Percentiles rank a stretch among this genome's conserved stretches.
phyloP scores from a whole-genome alignment of 1,140 invertebrate genomes.

The Drosophila carrolli region DNA sequence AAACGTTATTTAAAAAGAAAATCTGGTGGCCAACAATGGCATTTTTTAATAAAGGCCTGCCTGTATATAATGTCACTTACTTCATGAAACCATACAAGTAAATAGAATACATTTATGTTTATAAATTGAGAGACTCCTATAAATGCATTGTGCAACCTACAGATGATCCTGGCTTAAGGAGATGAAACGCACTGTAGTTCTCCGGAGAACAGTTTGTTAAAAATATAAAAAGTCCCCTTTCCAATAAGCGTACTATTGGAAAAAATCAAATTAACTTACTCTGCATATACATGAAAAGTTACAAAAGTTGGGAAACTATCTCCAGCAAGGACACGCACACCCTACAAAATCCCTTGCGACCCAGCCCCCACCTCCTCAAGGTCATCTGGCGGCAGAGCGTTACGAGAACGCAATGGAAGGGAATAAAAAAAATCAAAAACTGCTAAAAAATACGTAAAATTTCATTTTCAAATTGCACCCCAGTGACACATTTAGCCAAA shows the following conservation, averaged over 20 bases:
- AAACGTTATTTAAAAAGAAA: too few relatives aligned
- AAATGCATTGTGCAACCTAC: neutral
- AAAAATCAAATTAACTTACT: slow-evolving; percentile 53
- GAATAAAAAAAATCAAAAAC: slow-evolving; percentile 20
- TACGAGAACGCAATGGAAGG: slow-evolving; percentile 30
- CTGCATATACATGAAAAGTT: slow-evolving; percentile 40
- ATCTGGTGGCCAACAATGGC: too few relatives aligned
- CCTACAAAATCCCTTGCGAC: neutral
- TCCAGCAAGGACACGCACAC: slow-evolving; percentile 5
- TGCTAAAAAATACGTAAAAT: slow-evolving; percentile 56
- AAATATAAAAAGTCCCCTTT: slow-evolving; percentile 15
- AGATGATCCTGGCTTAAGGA: neutral
- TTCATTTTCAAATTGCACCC: slow-evolving; percentile 83
- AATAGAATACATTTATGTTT: too few relatives aligned
- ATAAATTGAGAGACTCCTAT: too few relatives aligned
- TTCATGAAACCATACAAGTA: too few relatives aligned
- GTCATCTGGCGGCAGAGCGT: slow-evolving; percentile 38
- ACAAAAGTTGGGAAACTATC: slow-evolving; percentile 42
- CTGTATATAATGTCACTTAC: too few relatives aligned
- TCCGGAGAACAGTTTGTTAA: slow-evolving; percentile 8
- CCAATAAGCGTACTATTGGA: slow-evolving; percentile 21
- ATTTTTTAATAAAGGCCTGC: too few relatives aligned
- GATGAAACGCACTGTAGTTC: slow-evolving; percentile 15
- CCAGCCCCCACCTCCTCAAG: slow-evolving; percentile 16
- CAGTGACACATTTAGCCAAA: slow-evolving; percentile 75